Base-by-base conservation (phyloP, 2,888 invertebrate species). In the Eudasyphora cyanicolor region DNA sequence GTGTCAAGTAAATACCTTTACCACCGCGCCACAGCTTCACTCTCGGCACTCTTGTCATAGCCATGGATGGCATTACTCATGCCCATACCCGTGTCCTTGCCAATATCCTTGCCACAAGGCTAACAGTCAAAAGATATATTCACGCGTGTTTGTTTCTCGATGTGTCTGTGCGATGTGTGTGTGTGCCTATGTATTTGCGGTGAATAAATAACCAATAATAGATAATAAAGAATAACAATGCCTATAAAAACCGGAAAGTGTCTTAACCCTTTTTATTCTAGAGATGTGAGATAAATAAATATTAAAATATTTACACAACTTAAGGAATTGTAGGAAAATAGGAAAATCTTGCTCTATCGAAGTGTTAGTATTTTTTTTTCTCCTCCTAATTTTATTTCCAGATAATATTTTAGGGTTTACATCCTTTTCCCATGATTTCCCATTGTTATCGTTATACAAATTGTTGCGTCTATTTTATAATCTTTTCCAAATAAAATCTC, bases 1-100 rank as follows among this genome's bases (percentile, higher is more conserved):
- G 84, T 81, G 81, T 49, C 75, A 84, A 78, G 70, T 73, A 83
- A 80, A 84, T 73, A 42, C 51, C 75, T 32, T 76, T 27, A 57
- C 57, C 60, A 60, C 17, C 29, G 7, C 24, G 10, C 60, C 60
- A 32, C 60, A 60, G n/a, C n/a, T n/a, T n/a, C n/a, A n/a, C n/a
- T n/a, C n/a, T n/a, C n/a, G n/a, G n/a, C n/a, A n/a, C n/a, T n/a
- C n/a, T n/a, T n/a, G n/a, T n/a, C n/a, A n/a, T n/a, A n/a, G n/a
- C n/a, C n/a, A n/a, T n/a, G n/a, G n/a, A n/a, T n/a, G n/a, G n/a
- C n/a, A n/a, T n/a, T n/a, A n/a, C n/a, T n/a, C n/a, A n/a, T n/a
- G n/a, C n/a, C n/a, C n/a, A n/a, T n/a, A n/a, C n/a, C n/a, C n/a
- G n/a, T n/a, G n/a, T n/a, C n/a, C n/a, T n/a, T n/a, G n/a, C n/a